Evolutionary conservation across 2,888 invertebrate genomes (phyloP).

Genomic region (Phyto melanocephala): DNA sequence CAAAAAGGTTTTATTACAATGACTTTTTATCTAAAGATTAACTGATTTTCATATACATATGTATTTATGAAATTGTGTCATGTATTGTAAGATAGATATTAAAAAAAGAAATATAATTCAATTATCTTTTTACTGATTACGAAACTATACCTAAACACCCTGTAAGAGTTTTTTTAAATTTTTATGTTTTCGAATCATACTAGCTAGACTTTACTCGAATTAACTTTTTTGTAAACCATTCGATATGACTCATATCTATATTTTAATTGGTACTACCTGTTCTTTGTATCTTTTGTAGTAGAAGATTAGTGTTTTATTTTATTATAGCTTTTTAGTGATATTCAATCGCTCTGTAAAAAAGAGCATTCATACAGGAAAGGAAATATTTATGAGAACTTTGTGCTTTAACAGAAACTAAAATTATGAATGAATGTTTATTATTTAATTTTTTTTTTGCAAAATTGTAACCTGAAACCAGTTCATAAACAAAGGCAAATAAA

Average conservation of each 20-base stretch:
- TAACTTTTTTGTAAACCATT: not conserved
- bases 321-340: not conserved
- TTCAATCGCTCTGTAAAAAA: not conserved
- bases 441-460: not conserved
- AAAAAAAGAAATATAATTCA: not conserved
- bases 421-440: conserved; percentile 11
- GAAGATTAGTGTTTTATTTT: not conserved
- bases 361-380: too few relatives aligned
- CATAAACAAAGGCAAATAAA: not conserved
- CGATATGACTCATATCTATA: not conserved
- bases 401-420: not conserved
- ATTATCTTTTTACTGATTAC: not conserved
- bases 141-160: not conserved
- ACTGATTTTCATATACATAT: not conserved
- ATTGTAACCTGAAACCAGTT: conserved; percentile 34
- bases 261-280: not conserved
- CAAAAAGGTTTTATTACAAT: not conserved
- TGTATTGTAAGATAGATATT: not conserved
- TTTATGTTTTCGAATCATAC: not conserved
- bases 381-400: not conserved
- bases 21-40: conserved; percentile 31
- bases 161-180: not conserved
- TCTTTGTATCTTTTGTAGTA: not conserved
- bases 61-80: conserved; percentile 36
- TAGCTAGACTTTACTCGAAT: not conserved